Conservation (phyloP, 2,797 vertebrate species). For the Chrosomus eos region DNA sequence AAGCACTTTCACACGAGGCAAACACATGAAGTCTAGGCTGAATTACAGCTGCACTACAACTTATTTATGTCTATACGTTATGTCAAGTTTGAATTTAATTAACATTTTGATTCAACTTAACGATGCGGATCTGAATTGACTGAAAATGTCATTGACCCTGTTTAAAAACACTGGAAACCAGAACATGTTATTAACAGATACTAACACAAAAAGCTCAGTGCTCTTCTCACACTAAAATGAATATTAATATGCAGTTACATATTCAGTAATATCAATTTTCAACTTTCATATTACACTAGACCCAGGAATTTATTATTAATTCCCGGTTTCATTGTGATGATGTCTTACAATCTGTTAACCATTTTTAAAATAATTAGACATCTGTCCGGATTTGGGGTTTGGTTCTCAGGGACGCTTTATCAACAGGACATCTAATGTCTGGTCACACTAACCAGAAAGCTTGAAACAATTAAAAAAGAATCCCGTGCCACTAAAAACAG, state of each 20-base stretch:
- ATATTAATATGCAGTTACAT: not conserved
- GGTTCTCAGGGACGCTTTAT: conserved; percentile 48
- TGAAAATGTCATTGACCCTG: not conserved
- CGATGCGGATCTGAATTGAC: not conserved
- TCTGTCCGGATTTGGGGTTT: conserved; percentile 32
- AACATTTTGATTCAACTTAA: not conserved
- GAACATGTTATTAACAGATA: not conserved
- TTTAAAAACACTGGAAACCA: not conserved
- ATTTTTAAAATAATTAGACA: conserved; percentile 1
- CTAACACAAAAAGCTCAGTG: not conserved
- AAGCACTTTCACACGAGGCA: conserved; percentile 5
- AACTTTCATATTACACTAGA: not conserved
- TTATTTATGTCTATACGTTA: not conserved
- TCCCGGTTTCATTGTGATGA: not conserved
- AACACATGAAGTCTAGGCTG: conserved; percentile 11
- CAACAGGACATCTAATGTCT: conserved; percentile 45
- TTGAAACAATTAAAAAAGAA: conserved; percentile 59
- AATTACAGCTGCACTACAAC: conserved; percentile 17
- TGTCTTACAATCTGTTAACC: conserved; percentile 26
- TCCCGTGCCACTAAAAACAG: conserved; percentile 63
- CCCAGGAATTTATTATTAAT: not conserved
- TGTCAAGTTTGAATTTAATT: not conserved
- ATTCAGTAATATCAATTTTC: not conserved
- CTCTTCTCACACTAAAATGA: not conserved
- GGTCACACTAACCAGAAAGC: conserved; percentile 52